Conservation (phyloP, 2,797 vertebrate genomes). For the Bryconaethiops microstoma region DNA sequence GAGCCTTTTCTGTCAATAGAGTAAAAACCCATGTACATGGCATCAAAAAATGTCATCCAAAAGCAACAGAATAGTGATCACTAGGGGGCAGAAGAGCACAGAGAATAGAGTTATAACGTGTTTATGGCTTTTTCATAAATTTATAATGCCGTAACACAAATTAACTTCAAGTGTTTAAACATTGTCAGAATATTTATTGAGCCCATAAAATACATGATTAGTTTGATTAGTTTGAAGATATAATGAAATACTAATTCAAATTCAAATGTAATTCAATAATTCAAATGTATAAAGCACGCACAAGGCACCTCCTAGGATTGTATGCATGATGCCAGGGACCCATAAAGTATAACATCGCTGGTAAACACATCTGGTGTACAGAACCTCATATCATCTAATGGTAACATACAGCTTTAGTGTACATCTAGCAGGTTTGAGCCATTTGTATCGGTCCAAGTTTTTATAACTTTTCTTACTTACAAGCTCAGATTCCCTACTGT, state of each 20-base stretch:
- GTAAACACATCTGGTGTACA: no score
- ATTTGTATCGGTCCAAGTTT: background rate
- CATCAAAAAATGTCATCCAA: no score
- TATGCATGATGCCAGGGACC: no score
- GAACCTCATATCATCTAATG: no score
- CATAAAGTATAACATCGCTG: no score
- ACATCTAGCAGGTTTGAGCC: background rate
- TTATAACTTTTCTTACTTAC: background rate
- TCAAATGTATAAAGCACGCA: no score
- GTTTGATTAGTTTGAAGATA: background rate
- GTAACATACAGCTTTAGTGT: no score
- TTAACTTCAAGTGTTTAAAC: background rate
- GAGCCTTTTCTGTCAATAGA: background rate
- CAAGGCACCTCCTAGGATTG: no score
- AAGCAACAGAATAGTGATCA: background rate
- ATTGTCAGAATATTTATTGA: background rate
- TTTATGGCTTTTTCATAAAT: background rate
- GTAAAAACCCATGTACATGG: background rate
- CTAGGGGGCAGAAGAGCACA: constrained; percentile 5
- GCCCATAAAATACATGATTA: no score
- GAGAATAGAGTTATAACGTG: background rate
- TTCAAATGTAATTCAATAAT: no score
- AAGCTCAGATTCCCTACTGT: no score
- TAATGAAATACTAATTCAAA: background rate
- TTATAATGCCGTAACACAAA: background rate